Evolutionary conservation across 2,113 vertebrate genomes (phyloP).

Genomic region (Phoenicopterus ruber): DNA sequence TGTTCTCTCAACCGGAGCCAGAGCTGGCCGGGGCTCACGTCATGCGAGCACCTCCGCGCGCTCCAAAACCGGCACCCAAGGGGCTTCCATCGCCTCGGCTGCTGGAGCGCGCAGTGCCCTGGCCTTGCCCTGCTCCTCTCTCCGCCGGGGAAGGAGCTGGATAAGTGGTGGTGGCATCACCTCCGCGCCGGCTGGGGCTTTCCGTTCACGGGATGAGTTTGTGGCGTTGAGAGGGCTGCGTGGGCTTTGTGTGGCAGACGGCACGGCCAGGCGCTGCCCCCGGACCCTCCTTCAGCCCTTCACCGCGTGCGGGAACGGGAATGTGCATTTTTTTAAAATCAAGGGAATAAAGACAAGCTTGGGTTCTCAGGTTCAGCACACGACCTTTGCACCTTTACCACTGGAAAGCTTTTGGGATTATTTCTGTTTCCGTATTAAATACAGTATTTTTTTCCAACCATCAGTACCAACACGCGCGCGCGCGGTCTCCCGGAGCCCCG

Average conservation of each 20-base stretch:
- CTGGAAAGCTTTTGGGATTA: fast-evolving
- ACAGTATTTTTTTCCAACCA: background rate
- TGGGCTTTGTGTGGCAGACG: fast-evolving
- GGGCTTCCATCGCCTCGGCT: background rate
- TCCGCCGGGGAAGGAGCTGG: fast-evolving
- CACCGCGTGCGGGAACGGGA: background rate
- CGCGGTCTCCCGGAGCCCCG: background rate
- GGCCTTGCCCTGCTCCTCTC: background rate
- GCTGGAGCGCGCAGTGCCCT: background rate
- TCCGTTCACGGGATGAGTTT: background rate
- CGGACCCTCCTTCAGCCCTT: background rate
- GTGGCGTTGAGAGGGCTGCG: fast-evolving
- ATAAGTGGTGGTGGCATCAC: background rate
- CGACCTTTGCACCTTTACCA: background rate
- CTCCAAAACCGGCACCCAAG: fast-evolving
- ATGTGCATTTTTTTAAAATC: fast-evolving
- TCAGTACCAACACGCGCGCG: background rate
- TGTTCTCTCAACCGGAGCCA: background rate
- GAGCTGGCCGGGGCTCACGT: background rate
- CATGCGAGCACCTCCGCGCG: fast-evolving
- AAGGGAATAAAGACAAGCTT: background rate
- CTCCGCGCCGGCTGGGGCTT: background rate
- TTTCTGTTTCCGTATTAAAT: background rate
- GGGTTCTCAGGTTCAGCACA: background rate
- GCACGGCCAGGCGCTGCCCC: background rate